Evolutionary conservation across 2,888 invertebrate genomes (phyloP), one percentile per base, ranked within the genome.

Genomic region (Caenorhabditis sp.): DNA sequence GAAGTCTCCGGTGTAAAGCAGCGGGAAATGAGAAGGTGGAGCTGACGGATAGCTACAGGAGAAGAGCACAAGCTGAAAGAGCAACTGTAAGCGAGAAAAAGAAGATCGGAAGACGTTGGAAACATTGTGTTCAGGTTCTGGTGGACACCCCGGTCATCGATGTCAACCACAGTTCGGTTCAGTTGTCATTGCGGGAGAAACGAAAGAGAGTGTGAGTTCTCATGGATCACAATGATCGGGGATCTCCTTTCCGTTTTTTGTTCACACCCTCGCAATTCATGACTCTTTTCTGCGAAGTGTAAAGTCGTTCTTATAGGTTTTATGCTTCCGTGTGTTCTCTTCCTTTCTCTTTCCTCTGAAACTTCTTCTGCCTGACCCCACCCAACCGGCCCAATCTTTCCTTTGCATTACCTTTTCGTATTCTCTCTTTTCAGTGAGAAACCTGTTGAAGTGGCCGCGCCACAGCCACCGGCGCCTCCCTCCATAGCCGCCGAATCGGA

Each of bases 131-230:
- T 53, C 61, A 74, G 66, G 74, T 74, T 1, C 46, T 76, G 2
- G 76, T 76, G 9, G 76, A 76, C 37, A 71, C 76, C 3, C 76
- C 76, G 15, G 27, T 65, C 8, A 27, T 6, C 6, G 76, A 53
- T 52, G 63, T 71, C 15, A 76, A 76, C 26, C 61, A 59, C 27
- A 50, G 63, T 37, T 11, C 30, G 9, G 17, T 65, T 9, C 37
- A 37, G 7, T 37, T 59, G n/a, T 43, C 58, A 8, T 17, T 61
- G 24, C 30, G 70, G 22, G 59, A 61, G 30, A 61, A 61, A 46
- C 26, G 61, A n/a, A 52, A 61, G 22, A 26, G n/a, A 61, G n/a
- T 53, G 70, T 71, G 30, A 46, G 35, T 13, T 9, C 9, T 9
- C 35, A 35, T 2, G 2, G 35, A 7, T 35, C 9, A n/a, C n/a